phyloP scores from a whole-genome alignment of 2,888 invertebrate species.

The Rhyacophila evoluta region DNA sequence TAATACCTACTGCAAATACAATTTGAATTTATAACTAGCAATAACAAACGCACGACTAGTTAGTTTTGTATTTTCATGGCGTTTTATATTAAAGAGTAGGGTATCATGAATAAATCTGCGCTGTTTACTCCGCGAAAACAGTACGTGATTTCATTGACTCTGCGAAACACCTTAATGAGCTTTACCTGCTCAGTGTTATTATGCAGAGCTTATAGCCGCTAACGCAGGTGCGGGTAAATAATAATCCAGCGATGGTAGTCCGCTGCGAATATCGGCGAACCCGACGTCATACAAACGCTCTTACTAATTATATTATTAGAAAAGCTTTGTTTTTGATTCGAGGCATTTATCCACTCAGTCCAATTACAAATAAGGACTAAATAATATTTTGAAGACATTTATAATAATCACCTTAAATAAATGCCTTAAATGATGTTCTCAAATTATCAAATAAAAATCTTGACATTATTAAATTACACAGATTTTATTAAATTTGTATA shows the following conservation, averaged over 20 bases:
- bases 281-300: background rate
- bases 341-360: no score
- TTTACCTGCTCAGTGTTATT: conserved; percentile 27
- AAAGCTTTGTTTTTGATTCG: no score
- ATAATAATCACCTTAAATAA: no score
- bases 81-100: conserved; percentile 11
- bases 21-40: background rate
- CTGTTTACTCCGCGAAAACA: conserved; percentile 10
- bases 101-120: conserved; percentile 17
- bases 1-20: no score
- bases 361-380: no score
- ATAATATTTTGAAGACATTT: no score
- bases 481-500: no score
- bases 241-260: conserved; percentile 23
- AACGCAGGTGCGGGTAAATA: conserved; percentile 37
- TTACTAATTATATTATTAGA: background rate
- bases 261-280: background rate
- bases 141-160: conserved; percentile 34
- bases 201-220: conserved; percentile 38
- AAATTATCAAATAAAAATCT: no score
- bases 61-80: conserved; percentile 3
- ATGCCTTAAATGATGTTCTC: no score
- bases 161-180: conserved; percentile 26
- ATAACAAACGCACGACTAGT: background rate
- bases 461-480: no score